Conservation (phyloP, 2,113 vertebrate genomes). For the Pygathrix nemaeus region DNA sequence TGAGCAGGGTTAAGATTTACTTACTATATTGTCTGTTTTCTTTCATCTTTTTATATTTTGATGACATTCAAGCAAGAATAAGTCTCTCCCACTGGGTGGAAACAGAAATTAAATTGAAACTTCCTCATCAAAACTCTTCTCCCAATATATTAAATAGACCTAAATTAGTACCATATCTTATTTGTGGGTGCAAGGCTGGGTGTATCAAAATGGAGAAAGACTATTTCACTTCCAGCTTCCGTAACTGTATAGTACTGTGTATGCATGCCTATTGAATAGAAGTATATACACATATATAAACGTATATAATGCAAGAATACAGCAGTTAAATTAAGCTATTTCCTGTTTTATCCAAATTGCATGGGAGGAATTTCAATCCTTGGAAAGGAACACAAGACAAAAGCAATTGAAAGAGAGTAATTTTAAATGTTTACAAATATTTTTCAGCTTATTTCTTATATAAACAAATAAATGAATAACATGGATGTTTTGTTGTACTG, state of each 20-base stretch:
- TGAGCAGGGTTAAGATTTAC: background rate
- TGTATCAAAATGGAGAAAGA: conserved; percentile 4
- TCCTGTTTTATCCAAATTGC: background rate
- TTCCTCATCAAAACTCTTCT: background rate
- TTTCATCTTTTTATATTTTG: conserved; percentile 20
- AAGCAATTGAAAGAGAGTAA: background rate
- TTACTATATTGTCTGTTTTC: background rate
- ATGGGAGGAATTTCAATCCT: background rate
- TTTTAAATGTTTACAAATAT: conserved; percentile 1
- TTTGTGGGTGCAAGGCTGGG: background rate
- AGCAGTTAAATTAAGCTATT: background rate
- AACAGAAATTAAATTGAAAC: background rate
- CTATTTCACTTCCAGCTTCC: background rate
- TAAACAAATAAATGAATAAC: conserved; percentile 13
- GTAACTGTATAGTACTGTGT: background rate
- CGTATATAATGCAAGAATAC: background rate
- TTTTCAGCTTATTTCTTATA: background rate
- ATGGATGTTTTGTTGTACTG: background rate
- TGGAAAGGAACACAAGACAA: conserved; percentile 1
- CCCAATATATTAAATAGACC: background rate
- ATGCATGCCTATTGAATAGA: background rate
- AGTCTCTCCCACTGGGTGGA: background rate
- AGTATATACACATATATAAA: background rate
- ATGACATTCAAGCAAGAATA: background rate
- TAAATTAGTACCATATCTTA: background rate